Base-by-base conservation (phyloP, 2,888 invertebrate genomes). In the Cephalotes varians region DNA sequence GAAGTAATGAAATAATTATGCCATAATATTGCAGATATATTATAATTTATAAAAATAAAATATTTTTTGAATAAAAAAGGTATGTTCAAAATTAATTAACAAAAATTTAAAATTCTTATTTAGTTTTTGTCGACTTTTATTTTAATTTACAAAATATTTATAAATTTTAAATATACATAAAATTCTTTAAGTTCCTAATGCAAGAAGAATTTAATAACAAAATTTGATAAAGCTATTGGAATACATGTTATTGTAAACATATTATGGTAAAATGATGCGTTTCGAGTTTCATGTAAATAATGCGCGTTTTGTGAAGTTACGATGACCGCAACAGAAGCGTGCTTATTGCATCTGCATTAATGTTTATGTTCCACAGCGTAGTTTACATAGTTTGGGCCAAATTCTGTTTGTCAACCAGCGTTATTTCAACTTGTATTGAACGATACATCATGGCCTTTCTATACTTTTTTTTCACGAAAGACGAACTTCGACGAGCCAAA, bases 401-500 rank as follows among this genome's bases (percentile, higher is more conserved):
- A 77, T 54, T 44, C 69, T 21, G 76, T 28, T 54, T 54, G 76
- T 76, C 76, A 40, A 69, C 21, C 40, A 44, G 64, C 67, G 81
- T 81, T 82, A 77, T 71, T 73, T 84, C 83, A 62, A 74, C 58
- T 54, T 79, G 82, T 89, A 87, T 89, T 88, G 89, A 85, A 71
- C 88, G 31, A 89, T 88, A 87, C 82, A 89, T 88, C 88, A 89
- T 85, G 37, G 74, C 83, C 81, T 89, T 89, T 84, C 89, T 89
- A 87, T 88, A 85, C 83, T 87, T 87, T 89, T 54, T 54, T 88
- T 83, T 81, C 87, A 71, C 83, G 15, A 71, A 83, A 85, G 79
- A 85, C 88, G 84, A 87, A 89, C 87, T 88, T 88, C 89, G 88
- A 88, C 87, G 88, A 88, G 73, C 89, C 85, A 82, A 88, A 88